These are phyloP conservation scores for Natator depressus DNA, from an alignment of 2,113 vertebrate species.

Conservation along the genomic window DNA sequence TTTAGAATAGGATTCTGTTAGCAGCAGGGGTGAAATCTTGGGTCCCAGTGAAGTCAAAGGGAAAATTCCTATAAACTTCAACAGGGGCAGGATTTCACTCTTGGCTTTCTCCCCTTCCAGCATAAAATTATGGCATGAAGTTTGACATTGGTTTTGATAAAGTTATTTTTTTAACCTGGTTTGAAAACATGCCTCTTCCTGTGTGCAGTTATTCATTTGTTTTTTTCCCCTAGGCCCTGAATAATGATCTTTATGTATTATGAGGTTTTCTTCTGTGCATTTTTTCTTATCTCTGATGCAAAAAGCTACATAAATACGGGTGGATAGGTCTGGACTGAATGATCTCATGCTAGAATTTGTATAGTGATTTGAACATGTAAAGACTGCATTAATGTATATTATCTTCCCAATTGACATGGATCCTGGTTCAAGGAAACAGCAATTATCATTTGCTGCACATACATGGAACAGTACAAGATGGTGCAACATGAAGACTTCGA, in stretches of 20 bases:
- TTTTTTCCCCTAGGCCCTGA: background rate
- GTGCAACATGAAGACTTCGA: background rate
- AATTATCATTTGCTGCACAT: background rate
- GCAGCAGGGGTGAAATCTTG: background rate
- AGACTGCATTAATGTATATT: background rate
- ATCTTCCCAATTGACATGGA: background rate
- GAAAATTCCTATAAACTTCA: background rate
- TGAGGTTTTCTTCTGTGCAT: background rate
- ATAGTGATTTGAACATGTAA: background rate
- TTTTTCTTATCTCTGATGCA: background rate
- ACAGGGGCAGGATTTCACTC: background rate
- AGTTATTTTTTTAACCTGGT: background rate
- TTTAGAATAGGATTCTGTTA: slow-evolving; percentile 35
- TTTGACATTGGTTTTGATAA: background rate
- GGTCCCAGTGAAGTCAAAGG: background rate
- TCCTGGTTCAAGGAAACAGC: background rate
- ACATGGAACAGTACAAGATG: background rate
- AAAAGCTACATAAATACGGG: background rate
- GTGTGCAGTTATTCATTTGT: background rate
- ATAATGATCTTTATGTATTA: background rate
- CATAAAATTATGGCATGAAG: background rate
- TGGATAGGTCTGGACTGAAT: background rate
- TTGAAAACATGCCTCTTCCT: background rate
- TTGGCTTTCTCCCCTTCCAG: background rate
- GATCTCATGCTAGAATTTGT: background rate